These are phyloP conservation scores for Ctenopoma kingsleyae DNA, from an alignment of 2,797 vertebrate genomes.

Conservation along the genomic window DNA sequence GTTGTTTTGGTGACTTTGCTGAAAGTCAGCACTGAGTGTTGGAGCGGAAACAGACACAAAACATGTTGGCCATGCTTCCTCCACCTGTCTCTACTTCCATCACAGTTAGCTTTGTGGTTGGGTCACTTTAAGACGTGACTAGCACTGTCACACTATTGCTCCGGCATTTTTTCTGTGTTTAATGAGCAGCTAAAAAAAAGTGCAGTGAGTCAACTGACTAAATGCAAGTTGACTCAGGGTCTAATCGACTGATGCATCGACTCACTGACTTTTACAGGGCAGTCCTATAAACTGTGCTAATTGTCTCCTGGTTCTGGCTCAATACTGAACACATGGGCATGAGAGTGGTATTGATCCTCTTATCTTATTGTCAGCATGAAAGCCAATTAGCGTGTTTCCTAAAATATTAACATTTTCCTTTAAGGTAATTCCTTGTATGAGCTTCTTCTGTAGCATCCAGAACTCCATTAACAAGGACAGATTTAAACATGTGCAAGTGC, in stretches of 20 bases:
- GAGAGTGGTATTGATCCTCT: constrained; percentile 11
- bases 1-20: neutral
- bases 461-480: constrained; percentile 42
- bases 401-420: neutral
- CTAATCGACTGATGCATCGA: neutral
- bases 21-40: neutral
- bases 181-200: neutral
- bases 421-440: neutral
- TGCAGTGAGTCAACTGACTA: neutral
- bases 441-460: constrained; percentile 14
- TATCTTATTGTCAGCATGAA: constrained; percentile 7
- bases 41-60: neutral
- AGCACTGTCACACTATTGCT: too few species aligned
- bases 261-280: neutral
- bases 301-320: constrained; percentile 7
- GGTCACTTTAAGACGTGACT: too few species aligned
- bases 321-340: neutral
- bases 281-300: constrained; percentile 17
- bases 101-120: too few species aligned
- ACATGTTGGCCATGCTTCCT: neutral
- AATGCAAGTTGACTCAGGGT: neutral
- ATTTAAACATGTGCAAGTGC: constrained; percentile 45
- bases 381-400: neutral
- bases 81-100: too few species aligned
- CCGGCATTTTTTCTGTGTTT: too few species aligned